Percentiles rank a stretch among this genome's conserved stretches.
Conservation (phyloP, 2,797 vertebrate species). For the Tauraco hartlaubi region DNA sequence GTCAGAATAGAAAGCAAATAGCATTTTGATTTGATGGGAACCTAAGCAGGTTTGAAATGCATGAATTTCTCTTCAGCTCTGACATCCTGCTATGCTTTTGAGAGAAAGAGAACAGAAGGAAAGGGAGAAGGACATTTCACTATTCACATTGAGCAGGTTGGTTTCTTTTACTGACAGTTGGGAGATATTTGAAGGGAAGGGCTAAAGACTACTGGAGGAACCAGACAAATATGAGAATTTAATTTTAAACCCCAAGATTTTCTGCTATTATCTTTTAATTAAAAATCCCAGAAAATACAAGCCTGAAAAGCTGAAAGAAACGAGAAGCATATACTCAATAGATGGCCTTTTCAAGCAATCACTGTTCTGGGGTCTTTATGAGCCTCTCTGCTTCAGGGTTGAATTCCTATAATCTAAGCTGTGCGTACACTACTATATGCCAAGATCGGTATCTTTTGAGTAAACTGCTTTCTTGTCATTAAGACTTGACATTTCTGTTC, state of each 20-base stretch:
- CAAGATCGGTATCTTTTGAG: slow-evolving; percentile 50
- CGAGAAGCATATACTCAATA: not conserved
- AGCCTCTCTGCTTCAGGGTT: slow-evolving; percentile 23
- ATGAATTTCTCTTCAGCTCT: not conserved
- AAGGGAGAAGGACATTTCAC: not conserved
- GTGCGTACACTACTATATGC: not conserved
- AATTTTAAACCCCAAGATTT: slow-evolving; percentile 6
- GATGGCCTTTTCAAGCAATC: slow-evolving; percentile 4
- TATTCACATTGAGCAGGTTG: not conserved
- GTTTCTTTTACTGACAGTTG: not conserved
- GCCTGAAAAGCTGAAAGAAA: slow-evolving; percentile 4
- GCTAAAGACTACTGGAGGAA: not conserved
- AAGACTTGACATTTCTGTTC: slow-evolving; percentile 65
- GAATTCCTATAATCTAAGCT: slow-evolving; percentile 45
- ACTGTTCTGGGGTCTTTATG: slow-evolving; percentile 4
- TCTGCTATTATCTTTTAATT: slow-evolving; percentile 43
- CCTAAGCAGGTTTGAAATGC: not conserved
- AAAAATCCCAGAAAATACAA: slow-evolving; percentile 12
- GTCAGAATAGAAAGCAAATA: not conserved
- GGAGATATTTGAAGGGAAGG: not conserved
- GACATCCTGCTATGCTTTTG: not conserved
- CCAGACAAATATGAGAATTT: not conserved
- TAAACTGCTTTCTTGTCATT: slow-evolving; percentile 68
- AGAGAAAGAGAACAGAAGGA: not conserved
- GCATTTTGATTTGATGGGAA: not conserved